Conservation (phyloP, 1,140 invertebrate species). For the Neodiprion virginianus region DNA sequence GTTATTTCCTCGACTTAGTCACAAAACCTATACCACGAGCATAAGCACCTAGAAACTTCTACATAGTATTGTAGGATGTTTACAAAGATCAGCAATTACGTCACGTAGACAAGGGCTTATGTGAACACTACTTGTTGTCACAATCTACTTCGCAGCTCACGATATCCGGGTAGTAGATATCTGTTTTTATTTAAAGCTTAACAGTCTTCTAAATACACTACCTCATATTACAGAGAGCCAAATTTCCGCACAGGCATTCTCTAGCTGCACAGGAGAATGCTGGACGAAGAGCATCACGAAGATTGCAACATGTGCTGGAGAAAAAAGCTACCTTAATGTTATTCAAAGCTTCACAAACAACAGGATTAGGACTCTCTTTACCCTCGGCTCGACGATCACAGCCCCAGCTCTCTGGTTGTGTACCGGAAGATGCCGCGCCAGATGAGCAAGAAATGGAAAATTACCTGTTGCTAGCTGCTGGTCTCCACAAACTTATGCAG, state of each 20-base stretch:
- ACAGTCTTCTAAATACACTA: slow-evolving; percentile 11
- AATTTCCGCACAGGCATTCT: slow-evolving; percentile 63
- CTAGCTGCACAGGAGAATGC: slow-evolving; percentile 51
- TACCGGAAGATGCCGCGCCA: slow-evolving; percentile 55
- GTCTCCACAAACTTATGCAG: slow-evolving; percentile 87
- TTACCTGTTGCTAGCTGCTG: slow-evolving; percentile 85
- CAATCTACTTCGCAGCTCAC: too few relatives aligned
- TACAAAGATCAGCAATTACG: too few relatives aligned
- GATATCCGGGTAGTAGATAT: slow-evolving; percentile 6
- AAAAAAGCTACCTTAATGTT: slow-evolving; percentile 88
- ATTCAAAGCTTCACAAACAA: slow-evolving; percentile 81
- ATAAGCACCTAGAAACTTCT: too few relatives aligned
- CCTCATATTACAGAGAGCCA: slow-evolving; percentile 52
- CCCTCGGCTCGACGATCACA: slow-evolving; percentile 53
- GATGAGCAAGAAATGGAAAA: slow-evolving; percentile 88
- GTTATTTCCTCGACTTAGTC: too few relatives aligned
- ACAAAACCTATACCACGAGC: too few relatives aligned
- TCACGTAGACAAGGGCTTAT: too few relatives aligned
- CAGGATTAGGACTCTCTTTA: slow-evolving; percentile 50
- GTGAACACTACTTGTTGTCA: too few relatives aligned
- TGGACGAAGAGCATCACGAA: slow-evolving; percentile 59
- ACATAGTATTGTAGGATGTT: too few relatives aligned
- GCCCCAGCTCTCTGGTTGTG: slow-evolving; percentile 41
- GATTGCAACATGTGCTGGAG: slow-evolving; percentile 71
- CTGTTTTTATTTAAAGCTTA: slow-evolving; percentile 10